Conservation (phyloP, 2,888 invertebrate genomes). For the Sarcophaga caerulescens region DNA sequence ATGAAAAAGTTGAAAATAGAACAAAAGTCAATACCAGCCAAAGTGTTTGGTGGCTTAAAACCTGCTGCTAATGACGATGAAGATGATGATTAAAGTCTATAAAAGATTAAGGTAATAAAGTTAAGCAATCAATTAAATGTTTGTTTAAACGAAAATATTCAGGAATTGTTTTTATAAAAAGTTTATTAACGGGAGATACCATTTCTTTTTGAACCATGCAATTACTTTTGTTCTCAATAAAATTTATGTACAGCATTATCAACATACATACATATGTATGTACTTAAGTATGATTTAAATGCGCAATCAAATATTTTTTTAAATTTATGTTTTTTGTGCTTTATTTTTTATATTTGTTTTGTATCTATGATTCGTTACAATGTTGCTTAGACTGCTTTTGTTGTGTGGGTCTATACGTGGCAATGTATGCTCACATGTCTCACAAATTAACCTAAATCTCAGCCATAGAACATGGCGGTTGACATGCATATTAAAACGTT, state of each 20-base stretch:
- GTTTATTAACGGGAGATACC: background rate
- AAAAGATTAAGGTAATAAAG: background rate
- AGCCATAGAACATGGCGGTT: conserved; percentile 72
- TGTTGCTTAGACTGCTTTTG: conserved; percentile 46
- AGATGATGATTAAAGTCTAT: conserved; percentile 71
- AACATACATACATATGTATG: background rate
- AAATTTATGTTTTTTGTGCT: conserved; percentile 18
- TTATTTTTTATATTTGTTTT: conserved; percentile 28
- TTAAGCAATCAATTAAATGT: background rate
- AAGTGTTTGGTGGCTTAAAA: conserved; percentile 93
- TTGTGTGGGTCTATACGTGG: conserved; percentile 25
- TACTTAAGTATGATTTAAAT: conserved; percentile 1
- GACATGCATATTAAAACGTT: conserved; percentile 72
- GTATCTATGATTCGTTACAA: conserved; percentile 47
- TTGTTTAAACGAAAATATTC: background rate
- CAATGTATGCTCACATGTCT: conserved; percentile 65
- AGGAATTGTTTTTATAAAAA: conserved; percentile 7
- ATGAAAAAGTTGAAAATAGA: conserved; percentile 88
- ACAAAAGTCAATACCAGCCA: conserved; percentile 92
- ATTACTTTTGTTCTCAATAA: conserved; percentile 59
- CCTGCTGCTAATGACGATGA: conserved; percentile 74
- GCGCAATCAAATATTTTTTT: background rate
- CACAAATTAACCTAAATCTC: conserved; percentile 74
- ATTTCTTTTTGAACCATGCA: background rate
- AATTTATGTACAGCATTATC: background rate